Evolutionary conservation across 2,888 invertebrate genomes (phyloP).

Genomic region (Callosobruchus maculatus): DNA sequence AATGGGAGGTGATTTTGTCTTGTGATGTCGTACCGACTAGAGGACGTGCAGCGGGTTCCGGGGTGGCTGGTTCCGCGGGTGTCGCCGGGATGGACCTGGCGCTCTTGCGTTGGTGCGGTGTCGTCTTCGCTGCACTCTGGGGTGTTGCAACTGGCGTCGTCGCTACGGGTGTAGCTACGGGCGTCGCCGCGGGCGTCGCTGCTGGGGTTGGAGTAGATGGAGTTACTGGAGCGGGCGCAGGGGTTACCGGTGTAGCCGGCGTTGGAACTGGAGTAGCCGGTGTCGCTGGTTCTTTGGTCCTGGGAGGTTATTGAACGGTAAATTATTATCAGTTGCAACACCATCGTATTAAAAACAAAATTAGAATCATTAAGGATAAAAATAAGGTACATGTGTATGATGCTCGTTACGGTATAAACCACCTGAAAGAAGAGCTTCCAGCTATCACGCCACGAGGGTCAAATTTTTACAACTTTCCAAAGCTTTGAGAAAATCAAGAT

Average conservation of each 20-base stretch:
- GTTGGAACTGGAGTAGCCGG: conserved; percentile 35
- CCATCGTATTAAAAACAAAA: not conserved
- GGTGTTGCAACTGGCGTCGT: not conserved
- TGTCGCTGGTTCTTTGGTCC: not conserved
- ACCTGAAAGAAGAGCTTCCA: too few species aligned
- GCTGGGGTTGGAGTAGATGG: conserved; percentile 9
- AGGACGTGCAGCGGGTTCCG: conserved; percentile 41
- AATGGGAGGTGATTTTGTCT: conserved; percentile 10
- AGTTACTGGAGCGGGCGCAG: conserved; percentile 13
- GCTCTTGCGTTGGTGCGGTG: not conserved
- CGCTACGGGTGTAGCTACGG: conserved; percentile 16
- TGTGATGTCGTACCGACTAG: conserved; percentile 47
- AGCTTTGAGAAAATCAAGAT: too few species aligned
- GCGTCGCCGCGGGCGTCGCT: conserved; percentile 14
- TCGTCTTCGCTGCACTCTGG: not conserved
- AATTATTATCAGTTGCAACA: not conserved
- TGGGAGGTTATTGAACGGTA: not conserved
- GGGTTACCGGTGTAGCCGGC: not conserved
- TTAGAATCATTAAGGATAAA: too few species aligned
- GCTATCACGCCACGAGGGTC: too few species aligned
- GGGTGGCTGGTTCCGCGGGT: conserved; percentile 20
- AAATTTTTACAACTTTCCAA: too few species aligned
- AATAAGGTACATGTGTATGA: too few species aligned
- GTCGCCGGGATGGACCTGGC: conserved; percentile 2
- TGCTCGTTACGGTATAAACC: too few species aligned